Conservation (phyloP, 2,888 invertebrate species). For the Drosophila subquinaria region DNA sequence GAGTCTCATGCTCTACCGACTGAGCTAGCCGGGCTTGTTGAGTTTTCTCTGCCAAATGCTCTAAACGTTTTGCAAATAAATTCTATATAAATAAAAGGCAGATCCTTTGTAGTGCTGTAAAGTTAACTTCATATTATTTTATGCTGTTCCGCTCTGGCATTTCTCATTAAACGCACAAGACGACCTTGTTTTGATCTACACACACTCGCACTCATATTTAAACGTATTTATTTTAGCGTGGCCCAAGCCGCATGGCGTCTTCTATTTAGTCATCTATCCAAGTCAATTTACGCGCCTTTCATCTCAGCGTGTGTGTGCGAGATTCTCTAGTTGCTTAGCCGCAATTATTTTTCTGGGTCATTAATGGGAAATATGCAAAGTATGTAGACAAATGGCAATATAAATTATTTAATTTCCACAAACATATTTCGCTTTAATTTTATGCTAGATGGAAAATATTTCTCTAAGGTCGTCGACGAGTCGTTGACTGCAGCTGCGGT, state of each 20-base stretch:
- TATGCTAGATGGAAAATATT: constrained; percentile 57
- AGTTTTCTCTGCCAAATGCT: fast-evolving
- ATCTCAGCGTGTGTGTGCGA: constrained; percentile 45
- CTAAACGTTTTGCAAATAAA: not conserved
- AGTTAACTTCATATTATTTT: constrained; percentile 2
- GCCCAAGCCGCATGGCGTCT: constrained; percentile 42
- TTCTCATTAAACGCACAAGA: constrained; percentile 11
- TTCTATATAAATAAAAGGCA: no score
- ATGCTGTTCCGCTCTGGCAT: not conserved
- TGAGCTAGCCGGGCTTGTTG: constrained; percentile 85
- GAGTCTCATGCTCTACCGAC: constrained; percentile 86
- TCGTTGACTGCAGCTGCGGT: constrained; percentile 65
- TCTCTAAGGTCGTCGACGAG: constrained; percentile 58
- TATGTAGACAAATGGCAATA: constrained; percentile 74
- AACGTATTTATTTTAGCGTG: constrained; percentile 24
- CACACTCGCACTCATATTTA: constrained; percentile 6
- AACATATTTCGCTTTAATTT: constrained; percentile 58
- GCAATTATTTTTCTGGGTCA: constrained; percentile 70
- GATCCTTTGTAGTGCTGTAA: not conserved
- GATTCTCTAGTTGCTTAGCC: constrained; percentile 38
- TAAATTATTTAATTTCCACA: constrained; percentile 73
- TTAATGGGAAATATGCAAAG: constrained; percentile 69
- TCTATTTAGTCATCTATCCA: constrained; percentile 51
- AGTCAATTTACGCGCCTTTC: constrained; percentile 65
- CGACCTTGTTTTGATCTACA: constrained; percentile 41